Conservation (phyloP, 2,888 invertebrate genomes). For the Dasypogon diadema region DNA sequence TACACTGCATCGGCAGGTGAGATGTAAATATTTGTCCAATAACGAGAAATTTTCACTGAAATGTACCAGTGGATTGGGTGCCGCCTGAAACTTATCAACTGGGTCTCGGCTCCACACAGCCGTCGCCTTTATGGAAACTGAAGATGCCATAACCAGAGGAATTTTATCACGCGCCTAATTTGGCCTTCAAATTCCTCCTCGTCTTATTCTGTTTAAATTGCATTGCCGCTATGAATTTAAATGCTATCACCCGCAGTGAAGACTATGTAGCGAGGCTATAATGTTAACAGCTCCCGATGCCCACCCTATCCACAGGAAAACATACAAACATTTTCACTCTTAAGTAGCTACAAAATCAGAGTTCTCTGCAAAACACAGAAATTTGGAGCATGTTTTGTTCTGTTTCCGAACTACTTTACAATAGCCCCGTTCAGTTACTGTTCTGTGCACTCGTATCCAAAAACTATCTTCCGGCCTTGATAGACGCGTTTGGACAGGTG, state of each 20-base stretch:
- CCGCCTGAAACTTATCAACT: neutral
- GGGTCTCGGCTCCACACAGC: neutral
- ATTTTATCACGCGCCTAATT: conserved; percentile 8
- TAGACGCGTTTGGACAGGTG: conserved; percentile 15
- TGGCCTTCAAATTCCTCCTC: conserved; percentile 17
- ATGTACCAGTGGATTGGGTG: too few relatives aligned
- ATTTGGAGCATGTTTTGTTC: neutral
- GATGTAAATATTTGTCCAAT: neutral
- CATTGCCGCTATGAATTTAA: neutral
- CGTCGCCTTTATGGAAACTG: conserved; percentile 5
- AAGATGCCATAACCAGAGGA: neutral
- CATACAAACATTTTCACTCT: neutral
- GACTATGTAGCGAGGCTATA: neutral
- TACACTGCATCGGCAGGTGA: neutral
- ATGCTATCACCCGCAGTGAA: neutral
- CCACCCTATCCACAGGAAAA: neutral
- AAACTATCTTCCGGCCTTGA: conserved; percentile 6
- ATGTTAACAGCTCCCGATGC: neutral
- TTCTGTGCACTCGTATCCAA: conserved; percentile 5
- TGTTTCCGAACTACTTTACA: too few relatives aligned
- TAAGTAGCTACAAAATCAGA: too few relatives aligned
- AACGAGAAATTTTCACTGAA: too few relatives aligned
- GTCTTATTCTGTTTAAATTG: conserved; percentile 21
- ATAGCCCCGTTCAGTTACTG: too few relatives aligned
- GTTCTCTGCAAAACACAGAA: neutral